These are phyloP conservation scores for Platycnemis pennipes DNA, from an alignment of 2,888 invertebrate species.

Conservation along the genomic window DNA sequence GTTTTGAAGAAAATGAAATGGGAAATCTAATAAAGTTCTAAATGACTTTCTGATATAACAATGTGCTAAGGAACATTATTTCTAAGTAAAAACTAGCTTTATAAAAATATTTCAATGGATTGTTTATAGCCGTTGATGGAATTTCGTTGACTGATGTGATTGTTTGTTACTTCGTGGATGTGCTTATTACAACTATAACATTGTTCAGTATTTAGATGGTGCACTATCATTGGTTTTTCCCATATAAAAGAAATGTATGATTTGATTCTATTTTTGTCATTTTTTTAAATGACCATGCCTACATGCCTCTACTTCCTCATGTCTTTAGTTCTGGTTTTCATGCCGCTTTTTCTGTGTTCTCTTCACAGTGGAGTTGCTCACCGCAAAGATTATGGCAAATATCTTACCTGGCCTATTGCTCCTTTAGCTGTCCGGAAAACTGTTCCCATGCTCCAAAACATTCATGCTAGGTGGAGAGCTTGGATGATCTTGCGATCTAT, in stretches of 20 bases:
- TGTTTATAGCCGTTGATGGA: too few relatives aligned
- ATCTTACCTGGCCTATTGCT: conserved; percentile 90
- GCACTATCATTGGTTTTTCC: too few relatives aligned
- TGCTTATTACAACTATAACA: too few relatives aligned
- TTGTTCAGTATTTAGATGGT: too few relatives aligned
- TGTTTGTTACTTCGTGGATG: too few relatives aligned
- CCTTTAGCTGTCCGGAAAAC: conserved; percentile 85
- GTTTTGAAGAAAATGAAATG: neutral
- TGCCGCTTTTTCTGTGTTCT: neutral
- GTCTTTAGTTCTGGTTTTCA: neutral
- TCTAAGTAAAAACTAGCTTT: too few relatives aligned
- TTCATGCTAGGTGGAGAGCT: conserved; percentile 93
- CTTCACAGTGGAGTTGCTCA: conserved; percentile 82
- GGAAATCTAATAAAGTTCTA: too few relatives aligned
- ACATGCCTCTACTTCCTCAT: neutral
- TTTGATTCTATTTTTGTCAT: too few relatives aligned
- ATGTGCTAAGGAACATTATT: too few relatives aligned
- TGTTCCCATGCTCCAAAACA: conserved; percentile 82
- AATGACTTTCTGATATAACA: too few relatives aligned
- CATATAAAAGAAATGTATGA: neutral
- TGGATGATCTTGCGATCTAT: conserved; percentile 91
- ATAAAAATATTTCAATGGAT: too few relatives aligned
- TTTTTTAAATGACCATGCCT: neutral
- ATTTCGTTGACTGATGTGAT: too few relatives aligned
- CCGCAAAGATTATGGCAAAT: conserved; percentile 88